Conservation (phyloP, 53 echinoderm and acorn worm genomes). For the Temnopleurus reevesii region DNA sequence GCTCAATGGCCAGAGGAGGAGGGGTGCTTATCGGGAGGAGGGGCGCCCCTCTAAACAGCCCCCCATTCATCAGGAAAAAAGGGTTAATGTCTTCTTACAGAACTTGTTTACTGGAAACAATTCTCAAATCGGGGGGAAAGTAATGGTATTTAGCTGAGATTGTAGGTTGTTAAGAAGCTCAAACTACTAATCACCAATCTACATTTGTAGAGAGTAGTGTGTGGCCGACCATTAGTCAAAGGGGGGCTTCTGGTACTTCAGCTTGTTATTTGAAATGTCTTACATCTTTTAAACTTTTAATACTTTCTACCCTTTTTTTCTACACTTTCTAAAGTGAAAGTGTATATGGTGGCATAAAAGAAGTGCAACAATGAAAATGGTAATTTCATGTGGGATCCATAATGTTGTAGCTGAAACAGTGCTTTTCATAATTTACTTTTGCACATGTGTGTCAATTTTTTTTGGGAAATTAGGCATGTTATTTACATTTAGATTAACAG, state of each 20-base stretch:
- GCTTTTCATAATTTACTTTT: too few relatives aligned
- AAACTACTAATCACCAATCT: conserved; percentile 7
- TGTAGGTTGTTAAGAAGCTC: neutral
- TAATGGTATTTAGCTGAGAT: conserved; percentile 25
- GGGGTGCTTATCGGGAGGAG: conserved; percentile 9
- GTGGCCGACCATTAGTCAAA: conserved; percentile 23
- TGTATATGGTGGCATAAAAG: too few relatives aligned
- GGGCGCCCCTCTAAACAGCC: too few relatives aligned
- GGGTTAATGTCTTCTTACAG: neutral
- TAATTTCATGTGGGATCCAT: too few relatives aligned
- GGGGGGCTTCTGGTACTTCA: neutral
- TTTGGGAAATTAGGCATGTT: too few relatives aligned
- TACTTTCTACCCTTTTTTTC: too few relatives aligned
- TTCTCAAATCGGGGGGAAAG: neutral
- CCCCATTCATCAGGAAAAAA: neutral
- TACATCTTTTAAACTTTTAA: neutral
- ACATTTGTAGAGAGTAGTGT: neutral
- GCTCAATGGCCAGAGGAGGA: conserved; percentile 14
- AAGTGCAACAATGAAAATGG: too few relatives aligned
- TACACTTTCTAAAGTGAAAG: too few relatives aligned
- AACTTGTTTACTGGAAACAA: conserved; percentile 45
- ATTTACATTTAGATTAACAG: too few relatives aligned
- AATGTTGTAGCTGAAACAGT: too few relatives aligned
- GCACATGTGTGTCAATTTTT: too few relatives aligned
- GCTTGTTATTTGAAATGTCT: neutral